Base-by-base conservation (phyloP, 2,113 vertebrate species). In the Ariopsis seemanni region DNA sequence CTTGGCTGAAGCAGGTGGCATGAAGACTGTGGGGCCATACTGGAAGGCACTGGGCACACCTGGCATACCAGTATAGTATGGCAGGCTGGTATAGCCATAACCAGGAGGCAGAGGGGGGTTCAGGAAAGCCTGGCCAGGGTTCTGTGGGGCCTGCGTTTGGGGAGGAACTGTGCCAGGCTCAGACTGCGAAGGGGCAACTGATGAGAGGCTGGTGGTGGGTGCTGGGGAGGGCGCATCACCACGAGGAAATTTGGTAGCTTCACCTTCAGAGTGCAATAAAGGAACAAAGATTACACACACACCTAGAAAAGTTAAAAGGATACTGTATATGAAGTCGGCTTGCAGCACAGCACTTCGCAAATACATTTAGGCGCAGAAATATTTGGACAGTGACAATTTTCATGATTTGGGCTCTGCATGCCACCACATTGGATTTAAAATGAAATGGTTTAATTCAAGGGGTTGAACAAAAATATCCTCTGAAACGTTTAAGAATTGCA, bases 61-160 rank as follows among this genome's bases (percentile, higher is more conserved):
- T 0, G 97, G 97, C 91, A 97, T 52, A 4, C 97, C 96, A 8
- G 98, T 93, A 0, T 99, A 99, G 89, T 99, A 99, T n/a, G 98
- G 97, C 86, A 99, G 92, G 86, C 98, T 97, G 0, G 98, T 96
- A 94, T 99, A 99, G 94, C 98, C 98, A 77, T 99, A 99, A 52
- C 98, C 98, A 0, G 98, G 98, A 0, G 98, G 98, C 89, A 99
- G 94, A 0, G 93, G 93, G 0, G 98, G 97, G 89, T 97, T 99
- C 83, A 99, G 95, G 94, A 98, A 99, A 84, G 97, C 96, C 93
- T 99, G 98, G 93, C 96, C 96, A 0, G 89, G 91, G 78, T 89
- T 89, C 71, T 90, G 91, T 25, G 93, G 97, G 92, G 91, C 93
- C 69, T 97, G 96, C 90, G 90, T 95, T 92, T 97, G 96, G 87